Conservation (phyloP, 1,140 invertebrate genomes). For the Nasonia vitripennis region DNA sequence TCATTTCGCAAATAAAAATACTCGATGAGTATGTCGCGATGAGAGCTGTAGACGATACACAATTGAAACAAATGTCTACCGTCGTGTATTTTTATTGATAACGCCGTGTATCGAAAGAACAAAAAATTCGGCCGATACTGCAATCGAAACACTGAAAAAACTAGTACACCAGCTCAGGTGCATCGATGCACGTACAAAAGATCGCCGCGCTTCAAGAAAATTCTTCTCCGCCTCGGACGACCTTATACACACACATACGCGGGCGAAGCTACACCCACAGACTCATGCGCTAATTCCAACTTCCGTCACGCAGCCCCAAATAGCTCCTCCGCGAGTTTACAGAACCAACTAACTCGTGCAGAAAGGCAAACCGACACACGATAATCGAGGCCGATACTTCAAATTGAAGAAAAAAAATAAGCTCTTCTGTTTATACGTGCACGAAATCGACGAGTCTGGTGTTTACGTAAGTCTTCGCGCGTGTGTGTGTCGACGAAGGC, state of each 20-base stretch:
- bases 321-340: background rate
- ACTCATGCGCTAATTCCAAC: slow-evolving; percentile 7
- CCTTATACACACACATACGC: background rate
- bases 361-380: background rate
- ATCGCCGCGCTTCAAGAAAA: background rate
- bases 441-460: background rate
- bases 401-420: background rate
- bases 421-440: background rate
- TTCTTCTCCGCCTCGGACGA: background rate
- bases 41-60: no score
- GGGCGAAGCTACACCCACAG: background rate
- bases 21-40: no score
- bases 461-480: background rate
- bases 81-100: no score
- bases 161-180: background rate
- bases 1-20: no score
- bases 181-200: background rate
- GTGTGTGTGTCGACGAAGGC: background rate
- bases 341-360: background rate
- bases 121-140: no score
- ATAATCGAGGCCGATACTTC: background rate
- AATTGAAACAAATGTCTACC: no score
- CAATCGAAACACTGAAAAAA: background rate
- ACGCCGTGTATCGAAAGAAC: no score
- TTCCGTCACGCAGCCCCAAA: slow-evolving; percentile 34